Percentiles rank a stretch among this genome's conserved stretches.
Evolutionary conservation across 2,797 vertebrate species (phyloP).

Genomic region (Arctocebus calabarensis): DNA sequence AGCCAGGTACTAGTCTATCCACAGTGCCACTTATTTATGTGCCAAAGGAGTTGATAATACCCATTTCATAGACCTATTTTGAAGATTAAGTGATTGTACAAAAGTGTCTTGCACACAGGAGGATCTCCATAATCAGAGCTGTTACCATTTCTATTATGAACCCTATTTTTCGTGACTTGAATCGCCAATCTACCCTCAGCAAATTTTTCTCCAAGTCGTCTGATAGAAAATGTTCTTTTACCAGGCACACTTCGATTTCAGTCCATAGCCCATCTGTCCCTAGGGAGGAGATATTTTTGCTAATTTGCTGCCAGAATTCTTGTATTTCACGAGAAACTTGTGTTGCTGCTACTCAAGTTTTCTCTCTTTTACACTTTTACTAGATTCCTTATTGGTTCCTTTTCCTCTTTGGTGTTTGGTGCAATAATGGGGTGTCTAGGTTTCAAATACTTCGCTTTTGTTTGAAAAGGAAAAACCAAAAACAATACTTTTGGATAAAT

Average conservation of each 20-base stretch:
- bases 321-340: background rate
- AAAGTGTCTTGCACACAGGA: background rate
- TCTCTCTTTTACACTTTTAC: background rate
- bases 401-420: background rate
- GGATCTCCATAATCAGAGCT: background rate
- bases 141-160: background rate
- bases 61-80: background rate
- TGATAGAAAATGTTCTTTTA: conserved; percentile 23
- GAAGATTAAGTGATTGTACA: background rate
- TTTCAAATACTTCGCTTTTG: conserved; percentile 64
- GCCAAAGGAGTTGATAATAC: background rate
- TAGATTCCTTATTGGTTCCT: background rate
- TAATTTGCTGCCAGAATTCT: conserved; percentile 26
- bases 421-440: background rate
- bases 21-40: background rate
- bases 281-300: conserved; percentile 37
- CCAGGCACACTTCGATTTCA: conserved; percentile 5
- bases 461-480: conserved; percentile 46
- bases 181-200: background rate
- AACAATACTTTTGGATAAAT: conserved; percentile 11
- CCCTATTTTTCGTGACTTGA: background rate
- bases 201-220: background rate
- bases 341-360: background rate
- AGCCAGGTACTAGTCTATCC: background rate
- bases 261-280: conserved; percentile 21